phyloP scores from a whole-genome alignment of 2,113 vertebrate species.

The Gobio gobio region DNA sequence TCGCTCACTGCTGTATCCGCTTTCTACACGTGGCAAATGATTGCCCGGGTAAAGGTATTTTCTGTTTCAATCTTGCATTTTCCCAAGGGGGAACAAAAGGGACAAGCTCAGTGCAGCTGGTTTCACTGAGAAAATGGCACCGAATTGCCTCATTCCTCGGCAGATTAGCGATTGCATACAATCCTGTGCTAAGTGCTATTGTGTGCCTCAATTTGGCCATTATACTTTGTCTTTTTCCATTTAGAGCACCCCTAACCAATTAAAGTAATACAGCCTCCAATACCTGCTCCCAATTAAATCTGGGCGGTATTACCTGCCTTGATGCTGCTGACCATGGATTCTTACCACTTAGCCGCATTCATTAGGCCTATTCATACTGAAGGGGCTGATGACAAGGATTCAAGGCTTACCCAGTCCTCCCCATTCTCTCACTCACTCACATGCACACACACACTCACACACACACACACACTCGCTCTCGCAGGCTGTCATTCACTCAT shows the following conservation, averaged over 20 bases:
- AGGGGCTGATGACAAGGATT: conserved; percentile 92
- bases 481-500: conserved; percentile 67
- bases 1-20: conserved; percentile 91
- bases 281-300: conserved; percentile 99
- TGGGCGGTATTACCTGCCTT: conserved; percentile 96
- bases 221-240: conserved; percentile 98
- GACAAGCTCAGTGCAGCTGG: conserved; percentile 93
- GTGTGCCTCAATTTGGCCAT: conserved; percentile 98
- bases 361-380: conserved; percentile 97
- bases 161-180: conserved; percentile 99
- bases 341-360: conserved; percentile 88
- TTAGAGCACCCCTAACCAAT: conserved; percentile 94
- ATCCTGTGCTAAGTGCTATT: conserved; percentile 97
- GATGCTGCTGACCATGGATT: conserved; percentile 90
- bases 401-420: conserved; percentile 78
- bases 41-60: conserved; percentile 97
- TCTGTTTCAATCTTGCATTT: conserved; percentile 99
- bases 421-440: conserved; percentile 43
- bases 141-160: conserved; percentile 99
- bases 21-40: conserved; percentile 98
- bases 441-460: conserved; percentile 36
- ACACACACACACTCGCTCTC: conserved; percentile 60
- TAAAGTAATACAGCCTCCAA: conserved; percentile 99
- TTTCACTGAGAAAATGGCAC: conserved; percentile 99
- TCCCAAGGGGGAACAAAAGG: conserved; percentile 95